Conservation (phyloP, 2,113 vertebrate genomes). For the Brachyhypopomus occidentalis region DNA sequence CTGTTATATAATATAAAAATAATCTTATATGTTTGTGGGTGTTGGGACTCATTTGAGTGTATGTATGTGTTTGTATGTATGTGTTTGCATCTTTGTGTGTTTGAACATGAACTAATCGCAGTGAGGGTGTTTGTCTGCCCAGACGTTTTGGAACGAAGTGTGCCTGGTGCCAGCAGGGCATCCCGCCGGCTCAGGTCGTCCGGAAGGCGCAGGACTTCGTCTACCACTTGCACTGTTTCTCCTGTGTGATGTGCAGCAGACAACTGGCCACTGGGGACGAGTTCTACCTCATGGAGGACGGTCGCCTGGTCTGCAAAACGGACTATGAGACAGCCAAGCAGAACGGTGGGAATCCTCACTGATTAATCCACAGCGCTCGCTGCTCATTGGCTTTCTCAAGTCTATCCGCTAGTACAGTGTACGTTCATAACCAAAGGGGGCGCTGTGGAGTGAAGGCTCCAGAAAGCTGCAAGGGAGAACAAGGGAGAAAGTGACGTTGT, state of each 20-base stretch:
- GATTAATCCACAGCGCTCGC: too few species aligned
- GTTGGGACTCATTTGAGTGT: too few species aligned
- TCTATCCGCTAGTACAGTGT: too few species aligned
- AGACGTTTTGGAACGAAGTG: conserved; percentile 99
- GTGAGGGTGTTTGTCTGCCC: conserved; percentile 42
- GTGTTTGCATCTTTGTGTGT: not conserved
- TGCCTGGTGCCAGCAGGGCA: conserved; percentile 97
- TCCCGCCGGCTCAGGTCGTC: conserved; percentile 97
- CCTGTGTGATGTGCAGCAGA: conserved; percentile 96
- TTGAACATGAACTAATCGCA: not conserved
- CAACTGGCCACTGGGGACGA: conserved; percentile 96
- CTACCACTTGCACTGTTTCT: conserved; percentile 97
- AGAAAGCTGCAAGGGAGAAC: too few species aligned
- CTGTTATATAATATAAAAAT: too few species aligned
- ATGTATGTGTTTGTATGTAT: too few species aligned
- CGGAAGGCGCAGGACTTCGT: conserved; percentile 98
- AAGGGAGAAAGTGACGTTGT: too few species aligned
- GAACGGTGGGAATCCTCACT: conserved; percentile 79
- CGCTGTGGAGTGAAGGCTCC: too few species aligned
- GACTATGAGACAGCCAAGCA: conserved; percentile 99
- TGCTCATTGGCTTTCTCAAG: too few species aligned
- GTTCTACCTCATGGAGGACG: conserved; percentile 99
- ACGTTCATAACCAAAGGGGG: too few species aligned
- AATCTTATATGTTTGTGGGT: not conserved
- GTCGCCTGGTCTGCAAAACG: conserved; percentile 96